Percentiles rank a stretch among this genome's conserved stretches.
Evolutionary conservation across 2,113 vertebrate genomes (phyloP).

Genomic region (Pseudorasbora parva): DNA sequence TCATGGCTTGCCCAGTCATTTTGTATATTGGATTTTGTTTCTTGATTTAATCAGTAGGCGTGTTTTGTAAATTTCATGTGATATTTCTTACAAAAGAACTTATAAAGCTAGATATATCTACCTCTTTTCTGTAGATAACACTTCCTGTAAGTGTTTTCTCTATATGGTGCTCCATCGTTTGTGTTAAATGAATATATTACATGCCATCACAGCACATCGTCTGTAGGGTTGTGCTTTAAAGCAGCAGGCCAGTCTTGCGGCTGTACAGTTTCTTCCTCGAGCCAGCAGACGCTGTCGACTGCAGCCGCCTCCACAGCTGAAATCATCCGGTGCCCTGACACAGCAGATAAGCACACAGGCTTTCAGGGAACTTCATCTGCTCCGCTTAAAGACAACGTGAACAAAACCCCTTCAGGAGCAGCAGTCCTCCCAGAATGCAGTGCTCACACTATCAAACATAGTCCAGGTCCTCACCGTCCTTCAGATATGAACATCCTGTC

Average conservation of each 20-base stretch:
- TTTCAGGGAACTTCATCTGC: conserved; percentile 4
- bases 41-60: background rate
- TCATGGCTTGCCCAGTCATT: background rate
- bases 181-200: background rate
- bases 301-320: background rate
- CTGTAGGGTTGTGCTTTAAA: background rate
- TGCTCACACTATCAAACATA: conserved; percentile 7
- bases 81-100: background rate
- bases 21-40: background rate
- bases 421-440: background rate
- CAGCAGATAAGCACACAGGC: background rate
- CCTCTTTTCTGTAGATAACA: background rate
- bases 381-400: conserved; percentile 8
- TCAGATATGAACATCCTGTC: background rate
- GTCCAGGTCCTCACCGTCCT: background rate
- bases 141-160: background rate
- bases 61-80: background rate
- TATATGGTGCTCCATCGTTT: background rate
- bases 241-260: background rate
- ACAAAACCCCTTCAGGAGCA: conserved; percentile 1
- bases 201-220: background rate
- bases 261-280: background rate
- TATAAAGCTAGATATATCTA: background rate
- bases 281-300: no score
- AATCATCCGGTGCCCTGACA: conserved; percentile 11